Conservation (phyloP, 1,140 invertebrate species). For the Eubasilissa regina region DNA sequence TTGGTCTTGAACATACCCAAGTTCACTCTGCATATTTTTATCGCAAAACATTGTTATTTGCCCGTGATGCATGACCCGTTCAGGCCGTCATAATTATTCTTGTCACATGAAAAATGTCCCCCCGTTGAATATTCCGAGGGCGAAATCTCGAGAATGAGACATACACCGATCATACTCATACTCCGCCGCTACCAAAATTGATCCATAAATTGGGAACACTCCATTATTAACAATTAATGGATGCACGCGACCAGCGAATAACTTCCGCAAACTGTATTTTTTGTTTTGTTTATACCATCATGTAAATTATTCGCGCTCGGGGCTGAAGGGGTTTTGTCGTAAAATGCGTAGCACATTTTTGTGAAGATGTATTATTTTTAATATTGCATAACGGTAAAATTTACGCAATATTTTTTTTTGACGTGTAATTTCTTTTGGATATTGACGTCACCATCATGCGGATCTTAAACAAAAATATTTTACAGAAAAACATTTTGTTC, state of each 20-base stretch:
- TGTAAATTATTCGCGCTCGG: slow-evolving; percentile 20
- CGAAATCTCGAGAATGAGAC: slow-evolving; percentile 23
- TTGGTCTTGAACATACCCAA: too few species aligned
- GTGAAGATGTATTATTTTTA: background rate
- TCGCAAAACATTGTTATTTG: slow-evolving; percentile 7
- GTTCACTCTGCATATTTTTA: background rate
- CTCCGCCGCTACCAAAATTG: slow-evolving; percentile 13
- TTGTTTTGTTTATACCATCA: background rate
- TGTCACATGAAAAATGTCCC: slow-evolving; percentile 23
- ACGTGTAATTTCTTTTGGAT: too few species aligned
- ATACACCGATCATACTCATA: background rate
- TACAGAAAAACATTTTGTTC: too few species aligned
- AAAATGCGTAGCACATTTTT: background rate
- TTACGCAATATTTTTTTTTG: too few species aligned
- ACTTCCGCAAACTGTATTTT: slow-evolving; percentile 33
- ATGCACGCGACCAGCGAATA: slow-evolving; percentile 28
- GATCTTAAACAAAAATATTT: too few species aligned
- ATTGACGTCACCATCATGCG: too few species aligned
- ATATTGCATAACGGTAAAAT: background rate
- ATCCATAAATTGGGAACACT: slow-evolving; percentile 38
- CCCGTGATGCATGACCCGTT: slow-evolving; percentile 19
- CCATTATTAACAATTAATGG: slow-evolving; percentile 47
- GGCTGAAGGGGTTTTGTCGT: slow-evolving; percentile 17
- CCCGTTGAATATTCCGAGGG: slow-evolving; percentile 3
- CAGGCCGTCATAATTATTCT: slow-evolving; percentile 9